Evolutionary conservation across 2,113 vertebrate species (phyloP).

Genomic region (Psammodynastes pulverulentus): DNA sequence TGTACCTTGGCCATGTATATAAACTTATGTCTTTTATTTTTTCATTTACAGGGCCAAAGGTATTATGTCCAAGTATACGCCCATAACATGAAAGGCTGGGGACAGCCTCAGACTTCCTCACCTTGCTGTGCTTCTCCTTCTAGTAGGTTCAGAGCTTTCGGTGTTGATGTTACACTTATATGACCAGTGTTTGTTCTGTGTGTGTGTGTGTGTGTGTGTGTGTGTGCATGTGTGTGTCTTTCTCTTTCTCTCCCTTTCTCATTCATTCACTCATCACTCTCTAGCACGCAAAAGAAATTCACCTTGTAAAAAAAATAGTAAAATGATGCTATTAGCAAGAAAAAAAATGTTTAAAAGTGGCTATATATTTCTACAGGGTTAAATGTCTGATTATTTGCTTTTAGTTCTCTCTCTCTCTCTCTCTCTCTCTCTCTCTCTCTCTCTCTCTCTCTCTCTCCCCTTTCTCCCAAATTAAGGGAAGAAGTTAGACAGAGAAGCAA

Average conservation of each 20-base stretch:
- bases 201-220: background rate
- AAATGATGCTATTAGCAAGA: background rate
- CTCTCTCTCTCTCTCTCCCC: background rate
- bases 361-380: background rate
- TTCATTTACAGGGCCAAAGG: conserved; percentile 77
- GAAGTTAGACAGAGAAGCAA: background rate
- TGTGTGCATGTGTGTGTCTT: too few species aligned
- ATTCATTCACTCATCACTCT: background rate
- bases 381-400: background rate
- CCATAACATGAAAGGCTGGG: conserved; percentile 97
- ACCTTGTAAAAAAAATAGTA: background rate
- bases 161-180: background rate
- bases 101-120: conserved; percentile 76
- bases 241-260: background rate
- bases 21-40: conserved; percentile 30
- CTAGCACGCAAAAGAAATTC: background rate
- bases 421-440: background rate
- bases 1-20: conserved; percentile 1
- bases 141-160: conserved; percentile 75
- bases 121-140: conserved; percentile 86
- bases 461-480: background rate
- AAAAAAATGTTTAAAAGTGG: conserved; percentile 17
- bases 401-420: background rate
- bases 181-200: background rate
- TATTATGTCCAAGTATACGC: conserved; percentile 87